A percentile compares a stretch with the other conserved stretches of the same genome.
Conservation (phyloP, 2,113 vertebrate species). For the Maccullochella peelii region DNA sequence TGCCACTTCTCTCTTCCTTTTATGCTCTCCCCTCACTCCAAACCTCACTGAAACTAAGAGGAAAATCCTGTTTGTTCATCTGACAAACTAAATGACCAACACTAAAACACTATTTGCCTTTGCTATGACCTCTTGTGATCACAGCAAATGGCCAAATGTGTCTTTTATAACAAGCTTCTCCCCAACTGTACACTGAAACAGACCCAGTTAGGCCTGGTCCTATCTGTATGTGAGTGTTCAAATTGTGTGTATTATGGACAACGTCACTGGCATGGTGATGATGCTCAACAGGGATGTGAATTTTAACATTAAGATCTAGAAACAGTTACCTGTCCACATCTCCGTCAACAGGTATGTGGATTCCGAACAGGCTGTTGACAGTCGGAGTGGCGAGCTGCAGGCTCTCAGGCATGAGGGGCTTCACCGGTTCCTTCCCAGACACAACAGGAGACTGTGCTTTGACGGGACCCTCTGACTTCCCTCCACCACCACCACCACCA, state of each 20-base stretch:
- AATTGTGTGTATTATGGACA: neutral
- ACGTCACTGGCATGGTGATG: neutral
- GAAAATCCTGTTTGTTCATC: constrained; percentile 7
- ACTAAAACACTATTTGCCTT: neutral
- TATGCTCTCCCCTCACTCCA: neutral
- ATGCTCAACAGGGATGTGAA: neutral
- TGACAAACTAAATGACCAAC: neutral
- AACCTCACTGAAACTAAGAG: neutral
- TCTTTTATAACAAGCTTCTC: neutral
- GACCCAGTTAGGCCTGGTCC: neutral
- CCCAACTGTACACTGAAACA: neutral
- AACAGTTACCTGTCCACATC: constrained; percentile 96
- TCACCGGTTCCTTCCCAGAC: constrained; percentile 89
- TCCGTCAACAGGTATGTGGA: constrained; percentile 94
- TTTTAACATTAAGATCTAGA: constrained; percentile 20
- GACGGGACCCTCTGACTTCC: constrained; percentile 90
- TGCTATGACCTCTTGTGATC: neutral
- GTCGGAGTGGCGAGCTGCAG: constrained; percentile 89
- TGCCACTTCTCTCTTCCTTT: constrained; percentile 28
- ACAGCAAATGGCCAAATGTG: neutral
- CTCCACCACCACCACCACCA: constrained; percentile 87
- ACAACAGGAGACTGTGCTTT: constrained; percentile 87
- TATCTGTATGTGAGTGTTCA: neutral
- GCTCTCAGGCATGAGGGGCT: constrained; percentile 90
- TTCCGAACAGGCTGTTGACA: constrained; percentile 95